Base-by-base conservation (phyloP, 2,113 vertebrate genomes). In the Pteronura brasiliensis region DNA sequence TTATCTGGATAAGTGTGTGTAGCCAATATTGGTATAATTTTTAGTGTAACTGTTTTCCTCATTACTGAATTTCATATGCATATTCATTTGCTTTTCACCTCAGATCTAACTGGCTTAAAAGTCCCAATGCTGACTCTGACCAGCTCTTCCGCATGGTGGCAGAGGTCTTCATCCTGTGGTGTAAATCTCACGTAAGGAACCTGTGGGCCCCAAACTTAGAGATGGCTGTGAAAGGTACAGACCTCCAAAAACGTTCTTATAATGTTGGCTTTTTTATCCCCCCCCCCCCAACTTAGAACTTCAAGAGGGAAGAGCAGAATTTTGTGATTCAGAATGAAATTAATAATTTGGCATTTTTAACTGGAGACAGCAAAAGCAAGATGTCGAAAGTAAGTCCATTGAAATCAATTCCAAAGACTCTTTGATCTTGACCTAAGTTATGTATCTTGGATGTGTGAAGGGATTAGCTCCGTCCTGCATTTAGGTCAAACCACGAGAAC, bases 241-340 rank as follows among this genome's bases (percentile, higher is more conserved):
- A 10, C 63, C n/a, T 31, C 31, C 15, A 17, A 89, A 76, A 88
- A 7, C 86, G 74, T 72, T 67, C 23, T 90, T 88, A 31, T 93
- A 81, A 88, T 63, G 23, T 89, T 63, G 79, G 61, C 39, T 98
- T 96, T 95, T 84, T 59, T 76, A 67, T 93, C n/a, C n/a, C 69
- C 10, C 9, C 69, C 80, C 49, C 9, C 57, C 59, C 55, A 61
- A 63, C 91, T 93, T 98, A 99, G 99, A 99, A 99, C 98, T 99
- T 99, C 98, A 99, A 99, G 99, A 99, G 99, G 98, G 99, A 99
- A 98, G 99, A 99, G 98, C 99, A 99, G 98, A 99, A 99, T 98
- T 99, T 99, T 99, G 99, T 99, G 95, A 99, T 99, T 98, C 99
- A 99, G 97, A 99, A 99, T 98, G 99, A 99, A 99, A 99, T 99